These are phyloP conservation scores for Drosophila ustulata DNA, from an alignment of 2,888 invertebrate species.

Conservation along the genomic window DNA sequence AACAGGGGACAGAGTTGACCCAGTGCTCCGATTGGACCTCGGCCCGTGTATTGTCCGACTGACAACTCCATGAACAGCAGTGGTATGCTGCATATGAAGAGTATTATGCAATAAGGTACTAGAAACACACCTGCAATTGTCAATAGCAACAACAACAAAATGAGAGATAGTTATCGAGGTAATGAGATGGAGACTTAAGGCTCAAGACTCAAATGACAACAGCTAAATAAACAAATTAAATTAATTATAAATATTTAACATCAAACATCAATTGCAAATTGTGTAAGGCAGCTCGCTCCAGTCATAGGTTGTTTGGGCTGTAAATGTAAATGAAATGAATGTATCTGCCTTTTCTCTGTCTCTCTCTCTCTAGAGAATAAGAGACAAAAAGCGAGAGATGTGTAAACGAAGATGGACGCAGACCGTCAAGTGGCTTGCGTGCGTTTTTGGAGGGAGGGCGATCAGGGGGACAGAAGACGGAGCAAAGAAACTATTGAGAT, in stretches of 20 bases:
- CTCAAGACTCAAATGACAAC: slow-evolving; percentile 31
- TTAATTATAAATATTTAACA: slow-evolving; percentile 79
- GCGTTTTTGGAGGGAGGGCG: slow-evolving; percentile 9
- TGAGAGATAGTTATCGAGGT: slow-evolving; percentile 16
- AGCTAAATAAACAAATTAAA: slow-evolving; percentile 74
- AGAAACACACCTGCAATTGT: slow-evolving; percentile 93
- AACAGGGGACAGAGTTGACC: slow-evolving; percentile 96
- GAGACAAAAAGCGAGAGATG: slow-evolving; percentile 22
- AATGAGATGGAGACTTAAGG: slow-evolving; percentile 9
- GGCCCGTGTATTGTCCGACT: slow-evolving; percentile 95
- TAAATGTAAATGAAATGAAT: slow-evolving; percentile 54
- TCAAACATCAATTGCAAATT: slow-evolving; percentile 62
- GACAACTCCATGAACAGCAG: slow-evolving; percentile 97
- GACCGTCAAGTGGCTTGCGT: slow-evolving; percentile 65
- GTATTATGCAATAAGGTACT: slow-evolving; percentile 96
- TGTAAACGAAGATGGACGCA: slow-evolving; percentile 78
- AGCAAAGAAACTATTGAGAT: slow-evolving; percentile 49
- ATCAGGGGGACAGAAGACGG: neutral
- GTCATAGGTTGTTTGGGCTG: slow-evolving; percentile 20
- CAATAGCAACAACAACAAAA: slow-evolving; percentile 19
- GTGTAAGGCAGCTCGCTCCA: slow-evolving; percentile 14
- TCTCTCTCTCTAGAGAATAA: neutral
- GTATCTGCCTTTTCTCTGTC: slow-evolving; percentile 27
- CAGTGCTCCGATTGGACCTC: slow-evolving; percentile 96
- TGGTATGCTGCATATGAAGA: slow-evolving; percentile 95